Evolutionary conservation across 2,113 vertebrate species (phyloP).

Genomic region (Phocoena sinus): DNA sequence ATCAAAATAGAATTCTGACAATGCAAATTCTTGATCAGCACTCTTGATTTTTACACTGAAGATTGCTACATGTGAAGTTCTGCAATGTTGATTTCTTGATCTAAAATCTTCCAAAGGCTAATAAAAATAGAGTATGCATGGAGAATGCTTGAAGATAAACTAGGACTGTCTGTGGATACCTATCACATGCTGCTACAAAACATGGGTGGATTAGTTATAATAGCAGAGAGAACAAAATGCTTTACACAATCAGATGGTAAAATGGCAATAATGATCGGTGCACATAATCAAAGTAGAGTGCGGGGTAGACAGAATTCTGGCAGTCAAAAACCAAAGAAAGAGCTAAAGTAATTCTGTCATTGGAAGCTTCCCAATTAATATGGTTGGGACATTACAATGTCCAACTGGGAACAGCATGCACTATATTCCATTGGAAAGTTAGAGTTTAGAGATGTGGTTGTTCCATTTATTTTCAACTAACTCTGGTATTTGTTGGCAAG

Average conservation of each 20-base stretch:
- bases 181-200: constrained; percentile 26
- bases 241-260: constrained; percentile 64
- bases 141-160: constrained; percentile 1
- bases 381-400: constrained; percentile 62
- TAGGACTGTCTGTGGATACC: neutral
- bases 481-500: constrained; percentile 32
- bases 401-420: constrained; percentile 38
- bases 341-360: constrained; percentile 58
- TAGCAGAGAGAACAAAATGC: constrained; percentile 51
- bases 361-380: constrained; percentile 69
- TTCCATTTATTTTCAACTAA: constrained; percentile 55
- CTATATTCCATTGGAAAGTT: constrained; percentile 63
- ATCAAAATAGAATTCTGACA: neutral
- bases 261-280: constrained; percentile 57
- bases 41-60: neutral
- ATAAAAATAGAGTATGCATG: constrained; percentile 17
- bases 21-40: neutral
- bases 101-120: constrained; percentile 24
- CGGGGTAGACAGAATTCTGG: constrained; percentile 59
- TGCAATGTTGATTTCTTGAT: constrained; percentile 6
- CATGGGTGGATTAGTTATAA: constrained; percentile 52
- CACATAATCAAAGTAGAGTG: constrained; percentile 53
- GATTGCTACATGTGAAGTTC: neutral
- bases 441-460: constrained; percentile 50
- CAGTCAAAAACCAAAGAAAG: constrained; percentile 40